These are phyloP conservation scores for Acheta domesticus DNA, from an alignment of 2,888 invertebrate species.

Conservation along the genomic window DNA sequence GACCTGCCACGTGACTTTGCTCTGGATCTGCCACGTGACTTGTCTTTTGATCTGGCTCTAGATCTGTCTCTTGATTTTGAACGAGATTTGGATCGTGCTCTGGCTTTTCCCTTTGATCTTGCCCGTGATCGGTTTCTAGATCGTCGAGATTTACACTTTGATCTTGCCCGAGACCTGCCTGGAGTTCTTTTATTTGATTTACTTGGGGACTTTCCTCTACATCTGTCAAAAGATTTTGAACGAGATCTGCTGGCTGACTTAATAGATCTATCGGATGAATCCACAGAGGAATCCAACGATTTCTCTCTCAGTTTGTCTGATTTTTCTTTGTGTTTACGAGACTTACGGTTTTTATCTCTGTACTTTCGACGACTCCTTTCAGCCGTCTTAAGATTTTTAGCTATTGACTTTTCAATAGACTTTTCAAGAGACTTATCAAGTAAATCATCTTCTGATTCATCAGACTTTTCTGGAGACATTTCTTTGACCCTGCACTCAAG, in stretches of 20 bases:
- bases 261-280: not conserved
- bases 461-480: not conserved
- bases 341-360: not conserved
- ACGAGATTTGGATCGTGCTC: not conserved
- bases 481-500: not conserved
- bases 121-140: not conserved
- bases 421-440: not conserved
- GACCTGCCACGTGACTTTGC: not conserved
- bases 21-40: not conserved
- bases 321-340: constrained; percentile 7
- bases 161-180: not conserved
- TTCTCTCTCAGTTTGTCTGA: not conserved
- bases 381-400: not conserved
- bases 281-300: not conserved
- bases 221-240: not conserved
- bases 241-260: not conserved
- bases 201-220: not conserved
- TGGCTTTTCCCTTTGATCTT: not conserved
- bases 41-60: not conserved
- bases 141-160: not conserved
- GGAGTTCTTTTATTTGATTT: not conserved
- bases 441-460: not conserved
- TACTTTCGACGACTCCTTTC: not conserved
- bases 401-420: constrained; percentile 6
- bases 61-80: not conserved